A percentile compares a stretch with the other conserved stretches of the same genome.
Conservation (phyloP, 1,140 invertebrate species). For the Sipha flava region DNA sequence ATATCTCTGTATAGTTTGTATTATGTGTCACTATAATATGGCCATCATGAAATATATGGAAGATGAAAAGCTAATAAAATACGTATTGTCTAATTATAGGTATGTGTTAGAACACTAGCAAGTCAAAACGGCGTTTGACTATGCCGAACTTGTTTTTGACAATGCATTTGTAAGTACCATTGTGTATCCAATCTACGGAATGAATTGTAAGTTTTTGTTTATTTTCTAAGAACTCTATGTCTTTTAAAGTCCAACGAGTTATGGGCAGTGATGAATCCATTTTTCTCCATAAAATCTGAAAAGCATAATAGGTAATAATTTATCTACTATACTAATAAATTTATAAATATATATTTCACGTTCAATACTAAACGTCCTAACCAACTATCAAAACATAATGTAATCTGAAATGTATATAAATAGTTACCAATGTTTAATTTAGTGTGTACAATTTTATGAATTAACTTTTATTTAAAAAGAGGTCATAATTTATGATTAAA, state of each 20-base stretch:
- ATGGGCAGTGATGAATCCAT: not conserved
- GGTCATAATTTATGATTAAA: no score
- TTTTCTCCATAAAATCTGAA: not conserved
- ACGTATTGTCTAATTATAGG: not conserved
- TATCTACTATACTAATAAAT: no score
- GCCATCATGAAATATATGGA: no score
- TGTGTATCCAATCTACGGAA: not conserved
- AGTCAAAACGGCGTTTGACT: not conserved
- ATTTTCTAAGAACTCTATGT: not conserved
- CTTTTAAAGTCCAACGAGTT: not conserved
- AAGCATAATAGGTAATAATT: no score
- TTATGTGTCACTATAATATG: no score
- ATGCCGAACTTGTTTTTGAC: not conserved
- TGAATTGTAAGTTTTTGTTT: not conserved
- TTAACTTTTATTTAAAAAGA: no score
- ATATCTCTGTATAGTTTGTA: no score
- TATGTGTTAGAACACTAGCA: not conserved
- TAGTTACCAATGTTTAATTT: no score
- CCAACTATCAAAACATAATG: not conserved
- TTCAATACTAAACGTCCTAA: no score
- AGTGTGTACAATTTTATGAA: no score
- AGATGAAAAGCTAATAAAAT: not conserved
- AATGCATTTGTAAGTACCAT: not conserved
- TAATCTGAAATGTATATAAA: no score
- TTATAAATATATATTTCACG: no score